Percentiles rank a stretch among this genome's conserved stretches.
These are phyloP conservation scores for Raja brachyura DNA, from an alignment of 2,113 vertebrate species.

Conservation along the genomic window DNA sequence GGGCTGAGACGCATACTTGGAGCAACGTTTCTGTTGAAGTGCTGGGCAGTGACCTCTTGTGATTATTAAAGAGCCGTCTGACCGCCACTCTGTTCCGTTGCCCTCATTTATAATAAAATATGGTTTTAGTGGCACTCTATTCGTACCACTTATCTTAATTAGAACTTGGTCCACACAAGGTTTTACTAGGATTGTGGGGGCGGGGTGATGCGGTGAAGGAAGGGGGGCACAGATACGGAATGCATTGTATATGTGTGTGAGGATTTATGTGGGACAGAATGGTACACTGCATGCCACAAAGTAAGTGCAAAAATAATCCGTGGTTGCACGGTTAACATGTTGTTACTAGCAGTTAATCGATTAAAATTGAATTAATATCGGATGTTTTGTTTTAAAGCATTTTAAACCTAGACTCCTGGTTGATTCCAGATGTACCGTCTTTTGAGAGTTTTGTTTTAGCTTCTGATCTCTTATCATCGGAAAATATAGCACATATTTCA, in stretches of 20 bases:
- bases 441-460: neutral
- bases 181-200: neutral
- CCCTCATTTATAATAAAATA: constrained; percentile 65
- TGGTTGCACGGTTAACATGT: neutral
- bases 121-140: constrained; percentile 47
- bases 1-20: constrained; percentile 3
- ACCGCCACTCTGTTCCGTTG: constrained; percentile 72
- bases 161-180: neutral
- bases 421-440: neutral
- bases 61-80: constrained; percentile 77
- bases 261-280: neutral
- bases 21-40: constrained; percentile 47
- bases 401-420: neutral
- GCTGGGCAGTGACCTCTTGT: constrained; percentile 76
- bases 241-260: neutral
- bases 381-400: neutral
- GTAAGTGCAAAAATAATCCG: neutral
- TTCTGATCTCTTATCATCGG: neutral
- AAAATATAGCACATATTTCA: neutral
- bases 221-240: neutral
- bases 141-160: constrained; percentile 30
- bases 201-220: neutral
- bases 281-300: neutral
- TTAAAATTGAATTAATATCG: neutral
- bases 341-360: neutral